Evolutionary conservation across 1,140 invertebrate genomes (phyloP), one percentile per base, ranked within the genome.

Genomic region (Chrysoperla carnea): DNA sequence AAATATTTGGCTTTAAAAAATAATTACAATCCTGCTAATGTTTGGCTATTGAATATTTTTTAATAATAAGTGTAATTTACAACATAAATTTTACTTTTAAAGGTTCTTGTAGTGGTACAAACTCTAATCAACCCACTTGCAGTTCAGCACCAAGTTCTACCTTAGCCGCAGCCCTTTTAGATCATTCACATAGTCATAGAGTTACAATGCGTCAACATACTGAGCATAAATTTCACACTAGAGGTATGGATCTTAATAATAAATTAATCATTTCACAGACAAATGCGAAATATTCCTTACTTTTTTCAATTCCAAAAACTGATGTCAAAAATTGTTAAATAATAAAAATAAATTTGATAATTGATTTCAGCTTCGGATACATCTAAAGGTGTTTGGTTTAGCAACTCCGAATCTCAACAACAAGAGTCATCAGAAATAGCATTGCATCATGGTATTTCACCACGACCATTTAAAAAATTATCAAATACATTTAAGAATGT

Each of bases 101-200:
- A 12, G 45, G 40, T n/a, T 40, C 49, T 33, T 46, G 45, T 14
- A 52, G 46, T 39, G 47, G 45, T 17, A 39, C 36, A 8, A 39
- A 45, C 28, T 47, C 48, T 48, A 45, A 27, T 8, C 40, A 49
- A 29, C 41, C 47, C 1, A 48, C 49, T 47, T 11, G 47, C 13
- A 49, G 48, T n/a, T 57, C 50, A 37, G 56, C 62, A 8, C 60
- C 64, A 1, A 33, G 31, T 33, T 33, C 31, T 12, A 61, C 60
- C 27, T 54, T 68, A 15, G 61, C 67, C n/a, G 61, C 61, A n/a
- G 68, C 69, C 4, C 47, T 69, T 8, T 51, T 71, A 17, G 68
- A 70, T 56, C 64, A 65, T 29, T 33, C 31, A 33, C 31, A 33
- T 51, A 53, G 42, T 51, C 52, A 15, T 29, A 12, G 14, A 15